Evolutionary conservation across 2,113 vertebrate species (phyloP).

Genomic region (Eleginops maclovinus): DNA sequence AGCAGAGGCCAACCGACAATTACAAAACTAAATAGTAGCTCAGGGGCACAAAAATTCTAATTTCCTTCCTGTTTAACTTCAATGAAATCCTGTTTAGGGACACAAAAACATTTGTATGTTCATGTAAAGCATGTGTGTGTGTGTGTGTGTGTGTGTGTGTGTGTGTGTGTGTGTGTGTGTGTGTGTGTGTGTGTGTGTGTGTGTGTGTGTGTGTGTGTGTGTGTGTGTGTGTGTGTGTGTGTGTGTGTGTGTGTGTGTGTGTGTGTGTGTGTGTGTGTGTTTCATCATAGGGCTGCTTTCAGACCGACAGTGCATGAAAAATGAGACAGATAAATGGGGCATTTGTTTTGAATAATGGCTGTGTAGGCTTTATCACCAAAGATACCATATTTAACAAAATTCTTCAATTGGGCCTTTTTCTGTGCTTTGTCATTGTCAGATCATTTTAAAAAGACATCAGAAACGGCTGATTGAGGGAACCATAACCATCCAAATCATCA

Average conservation of each 20-base stretch:
- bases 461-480: not conserved
- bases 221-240: no score
- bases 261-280: no score
- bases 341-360: slow-evolving; percentile 85
- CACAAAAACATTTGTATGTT: not conserved
- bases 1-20: not conserved
- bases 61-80: not conserved
- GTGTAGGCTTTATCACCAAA: not conserved
- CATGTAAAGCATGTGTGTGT: no score
- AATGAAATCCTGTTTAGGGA: not conserved
- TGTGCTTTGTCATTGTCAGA: not conserved
- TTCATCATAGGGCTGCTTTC: no score
- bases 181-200: no score
- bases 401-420: not conserved
- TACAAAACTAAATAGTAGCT: not conserved
- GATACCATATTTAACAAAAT: not conserved
- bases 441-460: not conserved
- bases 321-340: slow-evolving; percentile 82
- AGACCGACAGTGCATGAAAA: no score
- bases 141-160: no score
- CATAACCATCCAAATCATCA: not conserved
- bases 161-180: no score
- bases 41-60: not conserved
- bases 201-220: no score
- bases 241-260: no score